These are phyloP conservation scores for Acipenser oxyrinchus DNA, from an alignment of 2,797 vertebrate genomes.

Conservation along the genomic window DNA sequence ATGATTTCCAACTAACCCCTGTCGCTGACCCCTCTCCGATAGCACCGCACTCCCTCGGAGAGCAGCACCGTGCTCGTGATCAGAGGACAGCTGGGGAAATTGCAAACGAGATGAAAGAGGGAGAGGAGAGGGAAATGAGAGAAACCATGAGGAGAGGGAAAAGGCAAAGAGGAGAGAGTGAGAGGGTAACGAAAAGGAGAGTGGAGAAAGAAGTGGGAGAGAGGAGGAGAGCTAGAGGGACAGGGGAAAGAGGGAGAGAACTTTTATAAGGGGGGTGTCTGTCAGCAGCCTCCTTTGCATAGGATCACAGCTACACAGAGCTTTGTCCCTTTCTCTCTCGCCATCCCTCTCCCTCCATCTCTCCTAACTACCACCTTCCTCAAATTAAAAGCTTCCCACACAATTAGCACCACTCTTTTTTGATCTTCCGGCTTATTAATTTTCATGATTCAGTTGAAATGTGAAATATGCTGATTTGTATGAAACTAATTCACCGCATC, in stretches of 20 bases:
- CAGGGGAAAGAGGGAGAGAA: constrained; percentile 14
- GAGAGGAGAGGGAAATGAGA: constrained; percentile 4
- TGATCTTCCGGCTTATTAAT: constrained; percentile 37
- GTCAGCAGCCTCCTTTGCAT: constrained; percentile 34
- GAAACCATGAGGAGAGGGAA: constrained; percentile 7
- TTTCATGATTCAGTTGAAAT: constrained; percentile 27
- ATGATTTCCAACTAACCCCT: too few relatives aligned
- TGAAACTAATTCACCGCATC: constrained; percentile 14
- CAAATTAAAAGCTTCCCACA: too few relatives aligned
- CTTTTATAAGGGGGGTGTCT: too few relatives aligned
- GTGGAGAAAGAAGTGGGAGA: constrained; percentile 32
- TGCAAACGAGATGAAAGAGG: constrained; percentile 30
- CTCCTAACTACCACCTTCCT: background rate
- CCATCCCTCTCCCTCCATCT: constrained; percentile 28
- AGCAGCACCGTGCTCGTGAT: constrained; percentile 18
- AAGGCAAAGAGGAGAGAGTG: too few relatives aligned
- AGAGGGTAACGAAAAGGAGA: constrained; percentile 20
- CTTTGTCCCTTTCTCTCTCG: too few relatives aligned
- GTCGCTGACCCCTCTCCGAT: background rate
- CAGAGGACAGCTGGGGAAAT: constrained; percentile 31
- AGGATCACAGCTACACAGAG: constrained; percentile 41
- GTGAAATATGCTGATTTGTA: constrained; percentile 5
- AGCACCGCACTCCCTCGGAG: constrained; percentile 21
- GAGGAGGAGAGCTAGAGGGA: constrained; percentile 7
- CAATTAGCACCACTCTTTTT: constrained; percentile 39